Evolutionary conservation across 1,140 invertebrate genomes (phyloP), one percentile per base, ranked within the genome.

Genomic region (Belonocnema kinseyi): DNA sequence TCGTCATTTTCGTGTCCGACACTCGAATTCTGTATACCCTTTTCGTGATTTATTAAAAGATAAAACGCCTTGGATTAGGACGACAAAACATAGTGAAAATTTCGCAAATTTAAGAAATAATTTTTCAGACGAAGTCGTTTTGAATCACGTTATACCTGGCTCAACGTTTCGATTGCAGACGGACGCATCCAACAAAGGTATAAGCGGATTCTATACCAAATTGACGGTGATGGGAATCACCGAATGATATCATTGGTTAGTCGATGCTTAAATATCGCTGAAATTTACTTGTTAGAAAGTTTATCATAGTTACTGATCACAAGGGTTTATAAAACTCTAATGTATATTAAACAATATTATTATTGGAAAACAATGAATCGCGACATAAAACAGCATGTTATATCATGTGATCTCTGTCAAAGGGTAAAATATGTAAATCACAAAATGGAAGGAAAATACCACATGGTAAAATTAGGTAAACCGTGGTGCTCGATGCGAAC

Each of bases 241-340:
- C 5, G 52, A 8, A 66, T 82, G 2, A 71, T 82, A 12, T 50
- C 79, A 0, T n/a, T 83, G 12, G 76, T 76, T 0, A 77, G 77
- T 40, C 40, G 79, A 33, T 73, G 71, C 40, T 40, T 83, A 21
- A 19, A 21, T 2, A 14, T 13, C 2, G 13, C 14, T 40, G 79
- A 83, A 75, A 85, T 76, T 54, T 83, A 1, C 10, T 78, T 1
- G 82, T 78, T 85, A 70, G 0, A 17, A 16, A 72, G 19, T 85
- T 85, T 75, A 53, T 66, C 11, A 87, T 93, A 21, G 74, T 88
- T 71, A 93, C 92, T 0, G 92, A 93, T 79, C 92, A 93, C 77
- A 84, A 89, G 70, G 85, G 88, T 0, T 26, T 26, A 26, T 26
- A 26, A 26, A 26, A 26, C 21, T 1, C 3, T 26, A 26, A 26